These are phyloP conservation scores for Trichopria drosophilae DNA, from an alignment of 2,888 invertebrate species.

Conservation along the genomic window DNA sequence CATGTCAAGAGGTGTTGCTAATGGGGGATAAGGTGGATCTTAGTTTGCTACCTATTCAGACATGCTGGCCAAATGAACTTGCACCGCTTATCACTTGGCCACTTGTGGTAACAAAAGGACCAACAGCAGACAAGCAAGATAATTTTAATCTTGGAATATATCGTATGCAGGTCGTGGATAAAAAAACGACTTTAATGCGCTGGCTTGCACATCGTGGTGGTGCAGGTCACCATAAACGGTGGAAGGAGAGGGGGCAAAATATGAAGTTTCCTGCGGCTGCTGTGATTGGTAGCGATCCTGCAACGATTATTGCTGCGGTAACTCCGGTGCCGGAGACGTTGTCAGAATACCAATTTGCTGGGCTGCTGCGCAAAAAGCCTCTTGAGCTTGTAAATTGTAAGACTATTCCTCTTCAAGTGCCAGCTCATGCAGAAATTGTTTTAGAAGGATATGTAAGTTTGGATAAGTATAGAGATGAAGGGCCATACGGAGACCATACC, in stretches of 20 bases:
- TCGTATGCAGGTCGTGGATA: slow-evolving; percentile 13
- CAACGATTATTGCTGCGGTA: slow-evolving; percentile 15
- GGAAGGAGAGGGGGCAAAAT: background rate
- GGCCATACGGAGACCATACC: slow-evolving; percentile 19
- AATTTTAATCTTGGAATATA: slow-evolving; percentile 18
- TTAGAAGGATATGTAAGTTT: slow-evolving; percentile 15
- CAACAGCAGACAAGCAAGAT: slow-evolving; percentile 9
- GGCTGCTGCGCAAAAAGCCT: slow-evolving; percentile 7
- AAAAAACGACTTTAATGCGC: slow-evolving; percentile 12
- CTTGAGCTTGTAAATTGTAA: slow-evolving; percentile 15
- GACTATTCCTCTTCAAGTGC: slow-evolving; percentile 10
- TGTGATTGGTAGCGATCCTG: slow-evolving; percentile 14
- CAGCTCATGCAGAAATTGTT: slow-evolving; percentile 14
- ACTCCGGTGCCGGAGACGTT: slow-evolving; percentile 13
- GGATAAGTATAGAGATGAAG: slow-evolving; percentile 17
- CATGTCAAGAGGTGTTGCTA: slow-evolving; percentile 23
- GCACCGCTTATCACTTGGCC: slow-evolving; percentile 19
- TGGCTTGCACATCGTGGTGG: slow-evolving; percentile 16
- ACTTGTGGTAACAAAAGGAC: slow-evolving; percentile 18
- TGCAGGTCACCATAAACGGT: slow-evolving; percentile 4
- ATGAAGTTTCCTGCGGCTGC: slow-evolving; percentile 14
- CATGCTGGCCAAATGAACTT: slow-evolving; percentile 22
- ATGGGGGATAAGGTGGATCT: slow-evolving; percentile 18
- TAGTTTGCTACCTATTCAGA: slow-evolving; percentile 19
- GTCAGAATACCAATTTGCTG: slow-evolving; percentile 16